Base-by-base conservation (phyloP, 2,888 invertebrate species). In the Drosophila neonasuta region DNA sequence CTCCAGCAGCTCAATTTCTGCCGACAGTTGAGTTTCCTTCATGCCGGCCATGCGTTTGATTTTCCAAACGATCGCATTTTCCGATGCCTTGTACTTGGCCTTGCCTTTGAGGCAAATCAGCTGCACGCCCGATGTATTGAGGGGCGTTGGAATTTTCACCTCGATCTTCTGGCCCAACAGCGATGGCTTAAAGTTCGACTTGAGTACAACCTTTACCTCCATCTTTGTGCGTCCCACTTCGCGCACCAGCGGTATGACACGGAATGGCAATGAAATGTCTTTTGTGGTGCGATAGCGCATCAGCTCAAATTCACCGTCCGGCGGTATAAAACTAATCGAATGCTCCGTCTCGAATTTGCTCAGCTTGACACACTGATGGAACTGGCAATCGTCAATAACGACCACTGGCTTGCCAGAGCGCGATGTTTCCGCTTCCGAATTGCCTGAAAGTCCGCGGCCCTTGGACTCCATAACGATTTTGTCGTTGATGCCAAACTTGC, bases 261-360 rank as follows among this genome's bases (percentile, higher is more conserved):
- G 96, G 94, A 99, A 99, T 75, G 99, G 99, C 76, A 99, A 93
- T 52, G 99, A 99, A 89, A 99, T 99, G 92, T 99, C 99, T 92
- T 99, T 99, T 20, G 99, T 99, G 59, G 99, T 99, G 70, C 99
- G 96, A 92, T 99, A 99, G 95, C 98, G 96, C 99, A 99, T 99
- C 34, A 99, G 94, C 91, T 99, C 99, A 89, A 99, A 99, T 93
- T 99, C 99, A 49, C 99, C 99, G 91, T 99, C 99, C 1, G 99
- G 99, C 66, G 99, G 99, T 89, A 99, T 99, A 92, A 99, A 99
- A 82, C 98, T 98, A 90, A 99, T 99, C 89, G 99, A 98, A 93
- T 99, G 99, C 91, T 99, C 99, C 0, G 99, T 99, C 93, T 99
- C 99, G 91, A 99, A 99, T 93, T 99, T 99, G 91, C 98, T 98